phyloP scores from a whole-genome alignment of 2,888 invertebrate species.

The Cylloceria caligata region DNA sequence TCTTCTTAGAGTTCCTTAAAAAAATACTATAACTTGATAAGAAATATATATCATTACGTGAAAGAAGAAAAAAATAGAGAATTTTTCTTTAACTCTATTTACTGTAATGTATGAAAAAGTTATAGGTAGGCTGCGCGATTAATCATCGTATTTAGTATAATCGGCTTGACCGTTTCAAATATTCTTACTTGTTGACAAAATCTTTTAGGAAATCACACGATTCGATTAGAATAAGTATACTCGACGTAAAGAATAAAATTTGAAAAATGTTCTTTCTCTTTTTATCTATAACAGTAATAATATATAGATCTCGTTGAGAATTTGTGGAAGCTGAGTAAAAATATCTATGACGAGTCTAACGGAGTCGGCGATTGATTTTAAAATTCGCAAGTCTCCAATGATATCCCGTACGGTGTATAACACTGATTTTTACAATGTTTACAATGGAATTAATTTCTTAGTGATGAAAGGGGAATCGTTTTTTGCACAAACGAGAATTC shows the following conservation, averaged over 20 bases:
- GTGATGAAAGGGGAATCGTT: not conserved
- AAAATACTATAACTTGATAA: conserved; percentile 63
- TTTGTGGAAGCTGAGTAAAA: conserved; percentile 63
- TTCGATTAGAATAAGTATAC: conserved; percentile 32
- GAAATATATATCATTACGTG: conserved; percentile 55
- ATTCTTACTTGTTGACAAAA: conserved; percentile 20
- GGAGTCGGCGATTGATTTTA: conserved; percentile 6
- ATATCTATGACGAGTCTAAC: conserved; percentile 47
- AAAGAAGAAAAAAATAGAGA: conserved; percentile 43
- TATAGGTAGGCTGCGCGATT: conserved; percentile 62
- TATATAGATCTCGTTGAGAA: conserved; percentile 60
- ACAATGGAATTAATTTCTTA: not conserved
- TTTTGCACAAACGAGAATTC: not conserved
- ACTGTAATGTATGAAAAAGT: conserved; percentile 56
- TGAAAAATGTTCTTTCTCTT: conserved; percentile 29
- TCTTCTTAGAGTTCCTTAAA: conserved; percentile 44
- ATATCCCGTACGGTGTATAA: not conserved
- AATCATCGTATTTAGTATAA: conserved; percentile 41
- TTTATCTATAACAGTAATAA: conserved; percentile 40
- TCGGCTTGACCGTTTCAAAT: conserved; percentile 29
- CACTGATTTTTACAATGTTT: not conserved
- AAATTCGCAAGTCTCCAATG: conserved; percentile 7
- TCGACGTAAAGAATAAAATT: conserved; percentile 52
- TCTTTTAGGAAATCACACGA: conserved; percentile 10
- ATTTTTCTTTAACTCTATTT: conserved; percentile 13